phyloP scores from a whole-genome alignment of 2,113 vertebrate species.

The Pheucticus melanocephalus region DNA sequence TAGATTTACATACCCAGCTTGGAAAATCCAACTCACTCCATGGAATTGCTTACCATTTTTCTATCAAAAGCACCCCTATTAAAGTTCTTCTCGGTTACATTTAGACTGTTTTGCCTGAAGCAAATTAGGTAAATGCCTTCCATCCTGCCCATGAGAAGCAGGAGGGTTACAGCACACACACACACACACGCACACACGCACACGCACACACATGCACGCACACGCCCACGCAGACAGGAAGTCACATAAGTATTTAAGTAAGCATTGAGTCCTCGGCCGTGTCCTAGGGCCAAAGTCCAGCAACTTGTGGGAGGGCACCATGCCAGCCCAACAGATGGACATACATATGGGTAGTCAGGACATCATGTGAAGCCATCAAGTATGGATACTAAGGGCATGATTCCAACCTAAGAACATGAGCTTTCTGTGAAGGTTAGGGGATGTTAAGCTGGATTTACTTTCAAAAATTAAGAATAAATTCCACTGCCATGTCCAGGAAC shows the following conservation, averaged over 20 bases:
- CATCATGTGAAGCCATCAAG: slow-evolving; percentile 60
- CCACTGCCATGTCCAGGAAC: background rate
- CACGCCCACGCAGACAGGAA: background rate
- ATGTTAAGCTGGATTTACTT: slow-evolving; percentile 62
- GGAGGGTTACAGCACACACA: background rate
- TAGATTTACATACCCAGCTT: background rate
- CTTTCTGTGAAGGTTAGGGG: slow-evolving; percentile 67
- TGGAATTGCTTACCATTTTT: background rate
- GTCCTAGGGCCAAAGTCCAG: slow-evolving; percentile 18
- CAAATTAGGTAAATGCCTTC: background rate
- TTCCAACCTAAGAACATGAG: slow-evolving; percentile 67
- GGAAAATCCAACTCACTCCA: background rate
- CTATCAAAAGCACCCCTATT: background rate
- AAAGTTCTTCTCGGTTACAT: background rate
- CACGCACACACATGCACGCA: background rate
- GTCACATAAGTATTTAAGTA: slow-evolving; percentile 33
- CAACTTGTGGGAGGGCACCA: slow-evolving; percentile 29
- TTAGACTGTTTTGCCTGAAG: background rate
- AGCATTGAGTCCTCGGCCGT: background rate
- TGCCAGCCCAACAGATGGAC: slow-evolving; percentile 55
- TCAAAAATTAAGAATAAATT: slow-evolving; percentile 59
- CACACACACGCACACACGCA: background rate
- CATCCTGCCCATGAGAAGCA: background rate
- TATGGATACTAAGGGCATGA: slow-evolving; percentile 58
- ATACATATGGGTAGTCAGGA: slow-evolving; percentile 45